Conservation (phyloP, 2,113 vertebrate genomes). For the Phrynosoma blainvillii region DNA sequence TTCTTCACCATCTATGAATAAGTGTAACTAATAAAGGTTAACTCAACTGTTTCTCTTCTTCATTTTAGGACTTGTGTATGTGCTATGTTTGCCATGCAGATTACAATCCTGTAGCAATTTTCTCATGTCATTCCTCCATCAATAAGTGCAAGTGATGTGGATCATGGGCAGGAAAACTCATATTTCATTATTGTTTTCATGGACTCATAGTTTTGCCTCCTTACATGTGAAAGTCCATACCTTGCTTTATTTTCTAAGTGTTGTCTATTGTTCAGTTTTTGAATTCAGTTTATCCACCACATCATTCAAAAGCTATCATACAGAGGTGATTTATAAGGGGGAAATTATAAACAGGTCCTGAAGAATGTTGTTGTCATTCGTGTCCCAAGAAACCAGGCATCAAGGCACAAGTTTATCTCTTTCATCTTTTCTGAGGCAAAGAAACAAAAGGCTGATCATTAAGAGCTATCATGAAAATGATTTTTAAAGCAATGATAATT, state of each 20-base stretch:
- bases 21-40: too few relatives aligned
- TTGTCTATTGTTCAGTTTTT: neutral
- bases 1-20: neutral
- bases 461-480: too few relatives aligned
- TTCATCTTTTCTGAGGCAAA: too few relatives aligned
- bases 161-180: neutral
- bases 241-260: neutral
- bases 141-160: neutral
- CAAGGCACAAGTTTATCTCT: too few relatives aligned
- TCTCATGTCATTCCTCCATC: too few relatives aligned
- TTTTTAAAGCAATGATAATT: too few relatives aligned
- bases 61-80: neutral
- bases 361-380: too few relatives aligned
- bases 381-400: too few relatives aligned
- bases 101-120: neutral
- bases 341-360: neutral
- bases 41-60: neutral
- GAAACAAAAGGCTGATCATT: too few relatives aligned
- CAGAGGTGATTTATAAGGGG: neutral
- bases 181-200: neutral
- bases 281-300: neutral
- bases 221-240: neutral
- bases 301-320: neutral
- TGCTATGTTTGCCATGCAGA: neutral
- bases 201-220: neutral